Percentiles rank a stretch among this genome's conserved stretches.
These are phyloP conservation scores for Cercocebus atys DNA, from an alignment of 2,113 vertebrate species.

Conservation along the genomic window DNA sequence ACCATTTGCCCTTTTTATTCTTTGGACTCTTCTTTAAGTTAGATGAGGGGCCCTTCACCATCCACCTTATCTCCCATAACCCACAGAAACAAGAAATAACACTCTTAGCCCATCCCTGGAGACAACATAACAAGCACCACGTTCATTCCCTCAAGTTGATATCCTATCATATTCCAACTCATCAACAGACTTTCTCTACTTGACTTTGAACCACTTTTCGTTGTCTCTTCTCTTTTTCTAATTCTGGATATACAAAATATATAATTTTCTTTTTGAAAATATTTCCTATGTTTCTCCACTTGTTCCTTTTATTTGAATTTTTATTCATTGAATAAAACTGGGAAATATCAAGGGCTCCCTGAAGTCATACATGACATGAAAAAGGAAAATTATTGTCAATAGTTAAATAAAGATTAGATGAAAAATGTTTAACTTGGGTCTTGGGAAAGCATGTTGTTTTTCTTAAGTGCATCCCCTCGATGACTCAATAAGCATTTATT, in stretches of 20 bases:
- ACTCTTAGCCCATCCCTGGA: background rate
- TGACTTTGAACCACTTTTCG: background rate
- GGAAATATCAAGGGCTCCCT: background rate
- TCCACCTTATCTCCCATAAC: background rate
- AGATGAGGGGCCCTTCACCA: background rate
- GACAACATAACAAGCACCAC: background rate
- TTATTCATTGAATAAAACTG: background rate
- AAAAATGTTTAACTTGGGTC: background rate
- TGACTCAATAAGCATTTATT: background rate
- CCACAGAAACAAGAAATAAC: background rate
- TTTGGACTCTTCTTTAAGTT: background rate
- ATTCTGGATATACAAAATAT: background rate
- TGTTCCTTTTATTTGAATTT: background rate
- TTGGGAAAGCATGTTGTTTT: background rate
- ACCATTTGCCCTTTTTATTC: background rate
- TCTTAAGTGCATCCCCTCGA: background rate
- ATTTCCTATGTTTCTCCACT: background rate
- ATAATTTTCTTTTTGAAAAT: constrained; percentile 18
- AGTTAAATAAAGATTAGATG: background rate
- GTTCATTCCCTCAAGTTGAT: background rate
- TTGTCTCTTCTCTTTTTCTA: background rate
- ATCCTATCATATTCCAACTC: background rate
- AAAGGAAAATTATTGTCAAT: background rate
- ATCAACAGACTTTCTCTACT: background rate
- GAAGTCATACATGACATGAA: background rate